Conservation (phyloP, 2,113 vertebrate genomes). For the Baryphthengus martii region DNA sequence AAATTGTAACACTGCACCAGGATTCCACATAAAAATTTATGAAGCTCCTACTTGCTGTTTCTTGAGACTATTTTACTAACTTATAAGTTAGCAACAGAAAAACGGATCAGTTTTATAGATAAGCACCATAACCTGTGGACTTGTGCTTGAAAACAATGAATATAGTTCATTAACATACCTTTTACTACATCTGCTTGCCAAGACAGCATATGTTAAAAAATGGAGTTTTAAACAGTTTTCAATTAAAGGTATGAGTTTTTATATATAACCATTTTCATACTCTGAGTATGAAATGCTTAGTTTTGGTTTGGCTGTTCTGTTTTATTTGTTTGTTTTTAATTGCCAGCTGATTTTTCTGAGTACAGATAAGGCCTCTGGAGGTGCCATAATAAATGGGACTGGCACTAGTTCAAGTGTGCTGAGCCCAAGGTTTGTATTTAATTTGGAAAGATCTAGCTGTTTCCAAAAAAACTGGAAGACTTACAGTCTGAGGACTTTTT, state of each 20-base stretch:
- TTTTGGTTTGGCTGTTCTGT: background rate
- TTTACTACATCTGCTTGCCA: background rate
- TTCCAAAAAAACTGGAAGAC: background rate
- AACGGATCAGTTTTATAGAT: background rate
- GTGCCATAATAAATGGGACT: background rate
- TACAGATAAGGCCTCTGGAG: background rate
- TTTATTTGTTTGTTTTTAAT: background rate
- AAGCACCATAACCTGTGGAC: background rate
- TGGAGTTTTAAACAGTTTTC: background rate
- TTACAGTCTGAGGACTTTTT: background rate
- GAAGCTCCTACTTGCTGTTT: background rate
- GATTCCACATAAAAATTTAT: background rate
- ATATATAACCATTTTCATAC: background rate
- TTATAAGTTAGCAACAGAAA: background rate
- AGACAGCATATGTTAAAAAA: background rate
- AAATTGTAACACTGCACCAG: background rate
- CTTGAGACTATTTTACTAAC: background rate
- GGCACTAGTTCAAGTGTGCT: background rate
- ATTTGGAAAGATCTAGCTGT: background rate
- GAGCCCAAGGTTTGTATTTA: background rate
- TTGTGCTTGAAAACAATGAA: background rate
- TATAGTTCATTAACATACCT: background rate
- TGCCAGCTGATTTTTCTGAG: background rate
- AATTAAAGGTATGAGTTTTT: background rate
- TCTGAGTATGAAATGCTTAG: background rate